Conservation (phyloP, 1,140 invertebrate species). For the Drosophila triauraria region DNA sequence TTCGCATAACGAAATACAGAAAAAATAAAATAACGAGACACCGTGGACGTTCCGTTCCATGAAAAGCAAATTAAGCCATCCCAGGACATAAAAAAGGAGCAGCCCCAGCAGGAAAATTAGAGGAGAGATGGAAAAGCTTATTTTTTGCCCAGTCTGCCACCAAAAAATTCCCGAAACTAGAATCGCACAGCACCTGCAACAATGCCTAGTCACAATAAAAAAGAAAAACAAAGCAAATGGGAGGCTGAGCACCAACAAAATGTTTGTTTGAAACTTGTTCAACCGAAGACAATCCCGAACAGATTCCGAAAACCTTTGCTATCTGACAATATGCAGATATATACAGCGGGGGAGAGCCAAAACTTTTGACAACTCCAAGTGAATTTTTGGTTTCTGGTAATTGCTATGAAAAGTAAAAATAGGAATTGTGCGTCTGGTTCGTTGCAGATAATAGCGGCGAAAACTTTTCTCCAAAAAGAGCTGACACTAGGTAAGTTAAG, state of each 20-base stretch:
- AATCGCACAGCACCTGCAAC: conserved; percentile 56
- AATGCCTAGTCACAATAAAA: conserved; percentile 32
- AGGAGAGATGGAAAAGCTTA: conserved; percentile 49
- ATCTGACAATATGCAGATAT: conserved; percentile 19
- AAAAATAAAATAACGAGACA: conserved; percentile 33
- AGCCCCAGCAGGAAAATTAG: conserved; percentile 34
- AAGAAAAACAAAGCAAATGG: neutral
- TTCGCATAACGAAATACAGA: conserved; percentile 54
- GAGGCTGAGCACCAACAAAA: conserved; percentile 49
- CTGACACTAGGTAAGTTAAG: conserved; percentile 59
- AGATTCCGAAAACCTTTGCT: conserved; percentile 22
- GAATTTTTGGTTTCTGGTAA: conserved; percentile 67
- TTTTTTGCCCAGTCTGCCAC: conserved; percentile 20
- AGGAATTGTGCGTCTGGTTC: conserved; percentile 65
- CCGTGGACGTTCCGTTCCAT: conserved; percentile 50
- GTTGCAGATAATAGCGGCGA: conserved; percentile 65
- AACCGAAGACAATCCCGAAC: conserved; percentile 53
- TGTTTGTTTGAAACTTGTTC: conserved; percentile 70
- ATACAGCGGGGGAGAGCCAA: neutral
- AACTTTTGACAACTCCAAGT: conserved; percentile 15
- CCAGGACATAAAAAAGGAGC: conserved; percentile 27
- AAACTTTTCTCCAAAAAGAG: conserved; percentile 54
- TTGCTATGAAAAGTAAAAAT: conserved; percentile 53
- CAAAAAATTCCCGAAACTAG: conserved; percentile 51
- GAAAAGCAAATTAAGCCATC: conserved; percentile 78